A percentile compares a stretch with the other conserved stretches of the same genome.
phyloP scores from a whole-genome alignment of 2,888 invertebrate genomes.

The Drosophila mayaguana region DNA sequence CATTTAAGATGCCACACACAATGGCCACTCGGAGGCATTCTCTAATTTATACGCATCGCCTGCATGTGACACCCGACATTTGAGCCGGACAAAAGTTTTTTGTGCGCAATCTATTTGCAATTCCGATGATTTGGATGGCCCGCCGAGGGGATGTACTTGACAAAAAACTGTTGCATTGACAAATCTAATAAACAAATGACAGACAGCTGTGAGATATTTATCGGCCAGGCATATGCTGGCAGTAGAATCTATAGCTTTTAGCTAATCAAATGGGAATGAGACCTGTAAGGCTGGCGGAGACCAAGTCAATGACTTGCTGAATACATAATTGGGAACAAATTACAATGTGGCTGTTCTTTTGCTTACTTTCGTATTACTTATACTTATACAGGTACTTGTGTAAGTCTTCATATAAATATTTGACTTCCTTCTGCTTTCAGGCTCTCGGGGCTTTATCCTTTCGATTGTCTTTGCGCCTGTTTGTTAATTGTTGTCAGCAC shows the following conservation, averaged over 20 bases:
- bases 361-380: neutral
- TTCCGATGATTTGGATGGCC: slow-evolving; percentile 69
- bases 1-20: slow-evolving; percentile 79
- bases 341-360: neutral
- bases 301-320: neutral
- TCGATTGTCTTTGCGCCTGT: slow-evolving; percentile 39
- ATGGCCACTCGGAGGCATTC: slow-evolving; percentile 53
- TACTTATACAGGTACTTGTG: neutral
- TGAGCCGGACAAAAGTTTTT: slow-evolving; percentile 58
- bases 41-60: slow-evolving; percentile 82
- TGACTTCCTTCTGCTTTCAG: neutral
- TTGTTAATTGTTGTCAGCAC: slow-evolving; percentile 68
- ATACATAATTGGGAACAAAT: neutral
- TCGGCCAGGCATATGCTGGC: slow-evolving; percentile 32
- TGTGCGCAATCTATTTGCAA: slow-evolving; percentile 67
- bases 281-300: neutral
- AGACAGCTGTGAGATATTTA: slow-evolving; percentile 57
- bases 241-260: slow-evolving; percentile 41
- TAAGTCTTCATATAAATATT: neutral
- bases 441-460: slow-evolving; percentile 23
- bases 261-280: slow-evolving; percentile 31
- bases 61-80: slow-evolving; percentile 77
- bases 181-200: slow-evolving; percentile 78
- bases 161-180: slow-evolving; percentile 70
- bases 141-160: slow-evolving; percentile 34